Percentiles rank a stretch among this genome's conserved stretches.
Conservation (phyloP, 1,140 invertebrate species). For the Drosophila persimilis region DNA sequence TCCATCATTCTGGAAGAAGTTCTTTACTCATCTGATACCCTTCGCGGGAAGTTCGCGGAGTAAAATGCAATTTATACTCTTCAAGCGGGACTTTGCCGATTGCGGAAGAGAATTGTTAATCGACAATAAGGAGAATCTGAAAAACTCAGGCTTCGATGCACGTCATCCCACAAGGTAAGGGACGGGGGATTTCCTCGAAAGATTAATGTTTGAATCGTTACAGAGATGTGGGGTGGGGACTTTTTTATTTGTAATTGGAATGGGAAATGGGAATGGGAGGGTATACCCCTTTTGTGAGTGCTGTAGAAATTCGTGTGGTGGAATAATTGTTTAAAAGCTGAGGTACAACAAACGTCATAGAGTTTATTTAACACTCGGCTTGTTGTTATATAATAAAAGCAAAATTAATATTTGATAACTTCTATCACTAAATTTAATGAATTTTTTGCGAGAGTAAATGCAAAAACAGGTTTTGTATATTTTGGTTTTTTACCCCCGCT, state of each 20-base stretch:
- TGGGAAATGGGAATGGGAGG: neutral
- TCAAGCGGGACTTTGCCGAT: conserved; percentile 74
- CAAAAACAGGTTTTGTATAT: conserved; percentile 36
- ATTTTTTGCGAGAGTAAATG: conserved; percentile 1
- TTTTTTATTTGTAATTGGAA: neutral
- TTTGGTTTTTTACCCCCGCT: conserved; percentile 16
- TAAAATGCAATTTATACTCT: conserved; percentile 77
- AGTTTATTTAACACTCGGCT: too few relatives aligned
- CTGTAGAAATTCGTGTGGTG: too few relatives aligned
- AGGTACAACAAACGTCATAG: conserved; percentile 8
- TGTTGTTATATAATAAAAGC: conserved; percentile 1
- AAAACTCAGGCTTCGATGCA: conserved; percentile 70
- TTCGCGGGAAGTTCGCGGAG: conserved; percentile 58
- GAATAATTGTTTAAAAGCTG: conserved; percentile 15
- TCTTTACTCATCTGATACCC: conserved; percentile 72
- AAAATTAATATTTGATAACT: conserved; percentile 29
- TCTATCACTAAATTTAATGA: conserved; percentile 5
- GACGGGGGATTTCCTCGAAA: conserved; percentile 10
- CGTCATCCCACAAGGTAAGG: conserved; percentile 75
- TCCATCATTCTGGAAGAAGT: conserved; percentile 71
- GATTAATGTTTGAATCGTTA: conserved; percentile 23
- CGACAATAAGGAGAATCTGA: conserved; percentile 61
- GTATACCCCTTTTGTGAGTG: neutral
- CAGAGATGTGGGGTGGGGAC: conserved; percentile 10
- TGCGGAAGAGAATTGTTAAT: conserved; percentile 70